A percentile compares a stretch with the other conserved stretches of the same genome.
Evolutionary conservation across 1,140 invertebrate genomes (phyloP).

Genomic region (Thaumatotibia leucotreta): DNA sequence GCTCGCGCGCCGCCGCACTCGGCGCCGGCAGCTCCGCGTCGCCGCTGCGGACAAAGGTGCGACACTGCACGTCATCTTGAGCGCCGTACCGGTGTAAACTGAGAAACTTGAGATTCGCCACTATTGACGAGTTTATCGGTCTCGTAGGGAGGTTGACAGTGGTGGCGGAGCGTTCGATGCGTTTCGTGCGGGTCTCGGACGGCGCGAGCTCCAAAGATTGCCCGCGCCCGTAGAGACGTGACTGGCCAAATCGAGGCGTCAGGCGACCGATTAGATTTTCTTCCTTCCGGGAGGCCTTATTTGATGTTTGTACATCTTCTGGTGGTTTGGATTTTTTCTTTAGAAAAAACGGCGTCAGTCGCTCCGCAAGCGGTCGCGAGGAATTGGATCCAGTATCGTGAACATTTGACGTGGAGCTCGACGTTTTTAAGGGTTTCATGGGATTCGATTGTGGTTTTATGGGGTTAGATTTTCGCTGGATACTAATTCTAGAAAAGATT

Average conservation of each 20-base stretch:
- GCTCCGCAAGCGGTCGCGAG: slow-evolving; percentile 58
- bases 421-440: slow-evolving; percentile 54
- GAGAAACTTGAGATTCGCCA: slow-evolving; percentile 60
- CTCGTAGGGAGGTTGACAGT: slow-evolving; percentile 56
- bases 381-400: slow-evolving; percentile 50
- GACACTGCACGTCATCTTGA: slow-evolving; percentile 50
- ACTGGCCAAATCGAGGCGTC: slow-evolving; percentile 67
- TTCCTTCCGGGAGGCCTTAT: slow-evolving; percentile 45
- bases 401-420: slow-evolving; percentile 62
- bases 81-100: slow-evolving; percentile 64
- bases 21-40: slow-evolving; percentile 19
- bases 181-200: slow-evolving; percentile 34
- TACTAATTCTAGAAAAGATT: slow-evolving; percentile 62
- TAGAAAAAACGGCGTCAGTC: slow-evolving; percentile 65
- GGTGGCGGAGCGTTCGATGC: slow-evolving; percentile 64
- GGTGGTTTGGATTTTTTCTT: slow-evolving; percentile 67
- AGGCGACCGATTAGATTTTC: slow-evolving; percentile 62
- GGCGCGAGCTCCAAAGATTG: slow-evolving; percentile 58
- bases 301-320: slow-evolving; percentile 32
- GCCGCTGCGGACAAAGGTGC: slow-evolving; percentile 33
- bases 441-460: slow-evolving; percentile 53
- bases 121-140: slow-evolving; percentile 60
- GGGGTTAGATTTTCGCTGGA: slow-evolving; percentile 70
- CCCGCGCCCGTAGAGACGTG: slow-evolving; percentile 53
- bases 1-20: not conserved